Percentiles rank a stretch among this genome's conserved stretches.
phyloP scores from a whole-genome alignment of 2,797 vertebrate species.

The Alosa sapidissima region DNA sequence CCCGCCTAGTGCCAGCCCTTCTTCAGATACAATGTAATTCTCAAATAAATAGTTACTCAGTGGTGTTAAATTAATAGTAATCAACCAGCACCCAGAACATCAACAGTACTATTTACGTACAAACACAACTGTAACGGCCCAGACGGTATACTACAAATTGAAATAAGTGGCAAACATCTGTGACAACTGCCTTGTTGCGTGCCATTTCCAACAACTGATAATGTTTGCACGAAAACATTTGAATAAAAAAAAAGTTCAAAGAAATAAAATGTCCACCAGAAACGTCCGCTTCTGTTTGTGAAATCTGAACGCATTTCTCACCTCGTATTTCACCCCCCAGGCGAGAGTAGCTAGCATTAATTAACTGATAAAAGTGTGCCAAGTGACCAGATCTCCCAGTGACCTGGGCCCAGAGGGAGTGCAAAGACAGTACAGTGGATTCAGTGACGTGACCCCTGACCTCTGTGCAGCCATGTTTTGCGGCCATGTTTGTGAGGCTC shows the following conservation, averaged over 20 bases:
- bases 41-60: slow-evolving; percentile 12
- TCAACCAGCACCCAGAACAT: neutral
- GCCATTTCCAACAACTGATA: too few species aligned
- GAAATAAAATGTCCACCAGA: too few species aligned
- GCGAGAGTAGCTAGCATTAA: neutral
- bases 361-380: neutral
- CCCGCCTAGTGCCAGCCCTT: neutral
- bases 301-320: too few species aligned
- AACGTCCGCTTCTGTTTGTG: too few species aligned
- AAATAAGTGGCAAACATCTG: too few species aligned
- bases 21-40: slow-evolving; percentile 7
- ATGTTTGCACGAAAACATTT: too few species aligned
- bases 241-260: too few species aligned
- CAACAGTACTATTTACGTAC: neutral
- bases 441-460: neutral
- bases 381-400: neutral
- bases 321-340: neutral
- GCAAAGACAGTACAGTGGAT: slow-evolving; percentile 4
- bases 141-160: too few species aligned
- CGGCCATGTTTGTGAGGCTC: neutral
- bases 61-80: slow-evolving; percentile 1
- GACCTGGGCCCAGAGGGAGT: neutral
- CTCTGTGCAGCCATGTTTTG: neutral
- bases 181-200: too few species aligned
- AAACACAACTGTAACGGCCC: neutral